These are phyloP conservation scores for Vanessa tameamea DNA, from an alignment of 1,140 invertebrate species.

Conservation along the genomic window DNA sequence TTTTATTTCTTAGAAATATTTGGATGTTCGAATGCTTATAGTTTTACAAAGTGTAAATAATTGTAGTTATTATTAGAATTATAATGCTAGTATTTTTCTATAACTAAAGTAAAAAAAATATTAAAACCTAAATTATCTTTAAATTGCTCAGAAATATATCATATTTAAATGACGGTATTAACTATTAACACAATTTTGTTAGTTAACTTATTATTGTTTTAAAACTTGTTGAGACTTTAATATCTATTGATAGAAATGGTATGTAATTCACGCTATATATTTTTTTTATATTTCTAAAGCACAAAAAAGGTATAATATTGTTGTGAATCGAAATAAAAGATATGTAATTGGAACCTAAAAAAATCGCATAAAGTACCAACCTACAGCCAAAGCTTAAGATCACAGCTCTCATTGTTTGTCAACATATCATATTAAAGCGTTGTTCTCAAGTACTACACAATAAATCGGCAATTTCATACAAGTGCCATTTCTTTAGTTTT, in stretches of 20 bases:
- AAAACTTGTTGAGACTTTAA: too few species aligned
- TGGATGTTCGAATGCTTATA: neutral
- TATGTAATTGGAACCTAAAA: conserved; percentile 24
- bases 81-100: neutral
- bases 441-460: conserved; percentile 33
- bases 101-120: too few species aligned
- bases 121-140: too few species aligned
- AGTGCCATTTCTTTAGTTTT: conserved; percentile 63
- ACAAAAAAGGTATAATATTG: neutral
- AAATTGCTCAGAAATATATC: too few species aligned
- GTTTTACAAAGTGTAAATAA: neutral
- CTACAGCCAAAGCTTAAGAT: conserved; percentile 11
- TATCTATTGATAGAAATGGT: too few species aligned
- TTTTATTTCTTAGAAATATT: conserved; percentile 14
- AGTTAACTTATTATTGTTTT: too few species aligned
- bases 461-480: conserved; percentile 58
- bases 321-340: neutral
- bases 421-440: conserved; percentile 37
- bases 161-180: too few species aligned
- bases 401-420: conserved; percentile 24
- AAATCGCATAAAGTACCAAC: conserved; percentile 16
- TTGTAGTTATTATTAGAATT: neutral
- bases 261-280: too few species aligned
- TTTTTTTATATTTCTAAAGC: too few species aligned
- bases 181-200: too few species aligned